These are phyloP conservation scores for Mormyrops boulengeri DNA, from an alignment of 2,797 vertebrate species.

Conservation along the genomic window DNA sequence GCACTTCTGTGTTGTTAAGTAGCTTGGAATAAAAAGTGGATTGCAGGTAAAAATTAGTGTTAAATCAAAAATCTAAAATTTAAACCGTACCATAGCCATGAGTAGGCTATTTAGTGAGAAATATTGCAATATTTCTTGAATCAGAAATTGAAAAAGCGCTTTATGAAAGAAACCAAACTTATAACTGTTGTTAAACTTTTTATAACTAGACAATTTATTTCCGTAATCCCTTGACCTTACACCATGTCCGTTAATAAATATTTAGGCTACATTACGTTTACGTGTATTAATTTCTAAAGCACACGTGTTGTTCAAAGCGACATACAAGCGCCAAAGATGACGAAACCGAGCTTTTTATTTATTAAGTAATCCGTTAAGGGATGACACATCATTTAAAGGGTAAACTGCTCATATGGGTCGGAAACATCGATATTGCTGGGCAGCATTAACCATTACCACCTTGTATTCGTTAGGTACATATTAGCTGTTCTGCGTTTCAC, in stretches of 20 bases:
- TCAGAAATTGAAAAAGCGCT: neutral
- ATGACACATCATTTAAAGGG: neutral
- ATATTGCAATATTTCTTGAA: neutral
- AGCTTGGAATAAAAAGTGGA: neutral
- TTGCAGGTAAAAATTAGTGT: neutral
- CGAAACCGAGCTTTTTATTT: neutral
- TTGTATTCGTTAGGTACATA: neutral
- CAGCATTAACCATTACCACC: neutral
- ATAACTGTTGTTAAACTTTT: neutral
- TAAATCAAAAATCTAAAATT: neutral
- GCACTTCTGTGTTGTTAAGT: neutral
- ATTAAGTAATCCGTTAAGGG: neutral
- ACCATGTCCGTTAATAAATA: neutral
- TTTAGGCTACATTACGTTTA: neutral
- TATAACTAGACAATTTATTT: neutral
- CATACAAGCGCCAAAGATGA: neutral
- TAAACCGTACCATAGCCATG: neutral
- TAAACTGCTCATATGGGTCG: neutral
- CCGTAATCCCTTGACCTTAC: neutral
- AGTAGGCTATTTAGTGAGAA: neutral
- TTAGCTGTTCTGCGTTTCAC: conserved; percentile 7
- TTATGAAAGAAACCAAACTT: neutral
- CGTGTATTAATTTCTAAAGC: neutral
- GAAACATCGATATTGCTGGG: neutral
- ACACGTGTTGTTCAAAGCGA: neutral